These are phyloP conservation scores for Salticus scenicus DNA, from an alignment of 2,888 invertebrate species.

Conservation along the genomic window DNA sequence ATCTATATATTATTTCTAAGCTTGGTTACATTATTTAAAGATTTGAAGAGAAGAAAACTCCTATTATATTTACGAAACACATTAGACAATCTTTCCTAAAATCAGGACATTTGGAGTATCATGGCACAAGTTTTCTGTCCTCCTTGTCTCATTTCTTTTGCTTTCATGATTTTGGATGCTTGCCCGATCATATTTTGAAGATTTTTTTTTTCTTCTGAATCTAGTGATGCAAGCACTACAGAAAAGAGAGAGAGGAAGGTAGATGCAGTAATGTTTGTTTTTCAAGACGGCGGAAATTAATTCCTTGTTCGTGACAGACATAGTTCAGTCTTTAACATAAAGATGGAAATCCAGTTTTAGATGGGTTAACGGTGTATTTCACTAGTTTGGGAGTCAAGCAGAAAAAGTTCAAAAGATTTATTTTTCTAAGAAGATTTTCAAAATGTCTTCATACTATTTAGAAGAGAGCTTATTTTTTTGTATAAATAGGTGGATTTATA, in stretches of 20 bases:
- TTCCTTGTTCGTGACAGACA: conserved; percentile 30
- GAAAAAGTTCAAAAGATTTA: background rate
- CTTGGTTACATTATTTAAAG: too few relatives aligned
- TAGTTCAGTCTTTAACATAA: background rate
- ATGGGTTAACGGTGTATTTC: background rate
- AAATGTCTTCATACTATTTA: too few relatives aligned
- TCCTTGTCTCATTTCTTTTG: background rate
- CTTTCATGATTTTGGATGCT: background rate
- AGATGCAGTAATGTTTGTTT: conserved; percentile 57
- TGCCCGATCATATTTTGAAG: background rate
- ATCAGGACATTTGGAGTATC: background rate
- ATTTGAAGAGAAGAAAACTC: too few relatives aligned
- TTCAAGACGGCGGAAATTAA: conserved; percentile 35
- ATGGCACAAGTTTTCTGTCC: background rate
- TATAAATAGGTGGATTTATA: too few relatives aligned
- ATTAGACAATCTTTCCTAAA: background rate
- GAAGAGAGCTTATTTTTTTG: too few relatives aligned
- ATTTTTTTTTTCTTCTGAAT: background rate
- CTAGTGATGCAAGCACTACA: background rate
- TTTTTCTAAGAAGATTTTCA: too few relatives aligned
- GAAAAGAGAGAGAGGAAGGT: conserved; percentile 40
- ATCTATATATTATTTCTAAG: too few relatives aligned
- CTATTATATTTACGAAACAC: too few relatives aligned
- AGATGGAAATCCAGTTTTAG: background rate
- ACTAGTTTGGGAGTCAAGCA: background rate